Evolutionary conservation across 2,888 invertebrate species (phyloP), one percentile per base, ranked within the genome.

Genomic region (Dryobota labecula): DNA sequence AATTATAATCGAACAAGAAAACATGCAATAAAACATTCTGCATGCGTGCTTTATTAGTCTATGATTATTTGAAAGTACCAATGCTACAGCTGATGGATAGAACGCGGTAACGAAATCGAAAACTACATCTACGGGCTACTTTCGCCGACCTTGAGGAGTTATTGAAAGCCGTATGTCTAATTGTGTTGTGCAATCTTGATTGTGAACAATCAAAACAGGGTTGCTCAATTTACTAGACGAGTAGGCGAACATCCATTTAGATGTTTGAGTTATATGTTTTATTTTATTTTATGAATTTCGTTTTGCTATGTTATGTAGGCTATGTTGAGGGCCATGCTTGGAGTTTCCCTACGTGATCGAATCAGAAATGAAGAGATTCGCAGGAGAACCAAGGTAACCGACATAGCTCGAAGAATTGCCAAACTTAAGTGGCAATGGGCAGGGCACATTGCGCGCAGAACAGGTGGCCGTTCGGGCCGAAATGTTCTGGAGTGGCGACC

Each of bases 141-240:
- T 93, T 93, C 93, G 85, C 86, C 81, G 91, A 91, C 93, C 93
- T 93, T 93, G 92, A 54, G 82, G 78, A 81, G 83, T 83, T 86
- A 89, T 90, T 90, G 89, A 89, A 83, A 88, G 87, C 83, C 88
- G 87, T 89, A 87, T 89, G 84, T 90, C 86, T 92, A 92, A 92
- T 92, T 91, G 90, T 83, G 85, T 92, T 91, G 89, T 86, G 90
- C 88, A 92, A 92, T 77, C 72, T 80, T 82, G 82, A 84, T 85
- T 87, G 82, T 78, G 89, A 89, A 91, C 91, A 91, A 91, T 92
- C 91, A 89, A 89, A 89, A 86, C 78, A 84, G 84, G 85, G 87
- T 92, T 92, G 88, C 89, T 87, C 86, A 92, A 93, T 91, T 68
- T 76, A 57, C 71, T 69, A 70, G 51, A 62, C 27, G 53, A 56